Base-by-base conservation (phyloP, 2,888 invertebrate species). In the Melikaiella ostensackeni region DNA sequence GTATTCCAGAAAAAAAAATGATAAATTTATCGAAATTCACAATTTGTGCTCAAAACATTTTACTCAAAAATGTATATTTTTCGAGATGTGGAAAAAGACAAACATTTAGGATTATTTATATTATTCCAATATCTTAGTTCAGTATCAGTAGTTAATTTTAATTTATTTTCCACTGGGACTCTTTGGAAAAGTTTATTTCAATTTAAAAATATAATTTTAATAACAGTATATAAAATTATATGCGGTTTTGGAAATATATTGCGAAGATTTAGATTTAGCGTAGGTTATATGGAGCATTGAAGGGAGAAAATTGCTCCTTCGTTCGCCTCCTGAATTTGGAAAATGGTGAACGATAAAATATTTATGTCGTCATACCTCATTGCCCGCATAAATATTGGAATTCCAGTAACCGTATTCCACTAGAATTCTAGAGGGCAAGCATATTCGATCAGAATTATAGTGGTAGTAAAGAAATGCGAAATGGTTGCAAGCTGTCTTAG, bases 311-410 rank as follows among this genome's bases (percentile, higher is more conserved):
- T 63, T 75, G 57, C 46, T 38, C 63, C 75, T 78, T 30, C 70
- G 66, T 77, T 75, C 77, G 76, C 75, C 75, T 77, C 77, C 77
- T 77, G 85, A 84, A 86, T 85, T 84, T 82, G 78, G 76, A 81
- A 84, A 85, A 81, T 82, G 79, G 77, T 75, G 74, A 77, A 73
- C 78, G 75, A 85, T 84, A 81, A 82, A 86, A 84, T 85, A 86
- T 86, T 85, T 86, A 85, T 83, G 79, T 77, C 79, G 78, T 79
- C 70, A 79, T 74, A 83, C 80, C 80, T 86, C 83, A 83, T 85
- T 83, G 83, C 78, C 74, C 78, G 78, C 80, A 84, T 83, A 84
- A 86, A 84, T 85, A 82, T 86, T 81, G 82, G 78, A 79, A 82
- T 81, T 81, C 81, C 74, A 70, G 30, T 50, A 70, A 50, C 70